These are phyloP conservation scores for Drosophila buzzatii DNA, from an alignment of 2,888 invertebrate species.

Conservation along the genomic window DNA sequence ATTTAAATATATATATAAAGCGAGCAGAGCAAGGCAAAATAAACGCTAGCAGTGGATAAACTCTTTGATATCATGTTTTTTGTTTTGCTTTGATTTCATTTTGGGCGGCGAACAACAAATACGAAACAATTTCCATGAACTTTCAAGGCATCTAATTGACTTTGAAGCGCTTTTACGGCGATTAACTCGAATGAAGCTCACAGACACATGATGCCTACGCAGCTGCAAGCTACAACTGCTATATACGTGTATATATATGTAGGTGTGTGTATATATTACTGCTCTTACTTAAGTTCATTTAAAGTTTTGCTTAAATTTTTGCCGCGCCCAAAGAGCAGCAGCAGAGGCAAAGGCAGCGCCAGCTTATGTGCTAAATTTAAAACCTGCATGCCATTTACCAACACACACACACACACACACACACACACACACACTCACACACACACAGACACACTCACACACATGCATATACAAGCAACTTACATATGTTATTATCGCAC, in stretches of 20 bases:
- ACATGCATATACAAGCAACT: constrained; percentile 61
- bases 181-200: constrained; percentile 71
- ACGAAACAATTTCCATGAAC: constrained; percentile 53
- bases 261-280: background rate
- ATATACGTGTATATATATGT: background rate
- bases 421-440: constrained; percentile 12
- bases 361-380: constrained; percentile 75
- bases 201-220: constrained; percentile 39
- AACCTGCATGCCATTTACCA: constrained; percentile 48
- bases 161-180: constrained; percentile 65
- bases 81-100: background rate
- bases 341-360: constrained; percentile 16
- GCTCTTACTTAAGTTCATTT: constrained; percentile 65
- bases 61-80: constrained; percentile 28
- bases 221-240: background rate
- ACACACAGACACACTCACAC: constrained; percentile 11
- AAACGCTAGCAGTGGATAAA: background rate
- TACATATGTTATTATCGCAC: constrained; percentile 81
- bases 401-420: constrained; percentile 19
- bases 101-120: constrained; percentile 17
- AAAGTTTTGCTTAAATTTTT: constrained; percentile 70
- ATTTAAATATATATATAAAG: constrained; percentile 6
- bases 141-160: constrained; percentile 69
- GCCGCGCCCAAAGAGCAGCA: constrained; percentile 13
- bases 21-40: background rate